Base-by-base conservation (phyloP, 2,888 invertebrate genomes). In the Polydrusus cervinus region DNA sequence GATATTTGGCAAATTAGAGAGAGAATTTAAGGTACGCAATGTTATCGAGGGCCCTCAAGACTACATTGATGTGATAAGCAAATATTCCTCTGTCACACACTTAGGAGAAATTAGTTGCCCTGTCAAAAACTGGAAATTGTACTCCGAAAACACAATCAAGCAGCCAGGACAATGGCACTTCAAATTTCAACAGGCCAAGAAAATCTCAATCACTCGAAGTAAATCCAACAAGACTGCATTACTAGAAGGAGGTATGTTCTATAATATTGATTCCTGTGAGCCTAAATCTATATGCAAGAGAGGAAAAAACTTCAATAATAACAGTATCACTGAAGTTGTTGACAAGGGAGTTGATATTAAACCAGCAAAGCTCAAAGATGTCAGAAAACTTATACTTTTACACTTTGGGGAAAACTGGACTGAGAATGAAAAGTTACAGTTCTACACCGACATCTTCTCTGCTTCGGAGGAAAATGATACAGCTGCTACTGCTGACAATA, bases 101-200 rank as follows among this genome's bases (percentile, higher is more conserved):
- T 55, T 45, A 49, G 65, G 65, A 16, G 30, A 47, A 49, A 43
- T 20, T 20, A 38, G 20, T 49, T 49, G 38, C 25, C 43, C 43
- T 20, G 49, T 65, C 47, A 65, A 65, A 18, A 47, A 65, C 49
- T 47, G 51, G 65, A 65, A 65, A 65, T 45, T 49, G 49, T 49
- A 45, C 43, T 65, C 65, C 47, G 47, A 65, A 34, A 49, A 65
- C n/a, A 49, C 43, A 49, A 18, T 65, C 51, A 65, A 65, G 25
- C 65, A 65, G 65, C 65, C 47, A 49, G 49, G 65, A 30, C 65
- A 65, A 65, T 49, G 65, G 30, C 30, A 65, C 51, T 65, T 45
- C 14, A 65, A 65, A 65, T 65, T 65, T 49, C 49, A 65, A 49
- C 20, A 45, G 30, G n/a, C 34, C 16, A 20, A 47, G 11, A 65